Percentiles rank a stretch among this genome's conserved stretches.
These are phyloP conservation scores for Spermophilus dauricus DNA, from an alignment of 2,113 vertebrate genomes.

Conservation along the genomic window DNA sequence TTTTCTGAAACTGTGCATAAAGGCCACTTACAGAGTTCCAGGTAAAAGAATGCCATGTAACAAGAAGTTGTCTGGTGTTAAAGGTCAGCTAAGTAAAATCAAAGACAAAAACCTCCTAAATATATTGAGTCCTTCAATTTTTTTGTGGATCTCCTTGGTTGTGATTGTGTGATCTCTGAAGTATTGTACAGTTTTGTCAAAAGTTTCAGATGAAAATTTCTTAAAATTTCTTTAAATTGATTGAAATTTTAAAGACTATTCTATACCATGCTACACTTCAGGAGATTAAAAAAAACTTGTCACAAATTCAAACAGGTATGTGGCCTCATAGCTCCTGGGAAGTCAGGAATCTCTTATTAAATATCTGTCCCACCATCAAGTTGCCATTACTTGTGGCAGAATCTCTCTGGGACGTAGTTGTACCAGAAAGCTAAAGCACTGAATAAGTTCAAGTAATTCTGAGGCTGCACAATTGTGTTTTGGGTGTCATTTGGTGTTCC, in stretches of 20 bases:
- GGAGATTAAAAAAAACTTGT: background rate
- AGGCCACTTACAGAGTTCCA: background rate
- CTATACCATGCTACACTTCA: background rate
- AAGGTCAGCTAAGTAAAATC: constrained; percentile 57
- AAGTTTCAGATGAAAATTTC: constrained; percentile 6
- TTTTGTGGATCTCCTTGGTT: background rate
- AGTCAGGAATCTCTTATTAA: background rate
- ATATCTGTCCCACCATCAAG: background rate
- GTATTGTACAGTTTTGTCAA: background rate
- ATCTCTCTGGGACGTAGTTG: background rate
- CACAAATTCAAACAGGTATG: background rate
- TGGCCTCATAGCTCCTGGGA: background rate
- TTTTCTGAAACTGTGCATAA: constrained; percentile 26
- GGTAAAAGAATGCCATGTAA: constrained; percentile 17
- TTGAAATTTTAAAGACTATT: background rate
- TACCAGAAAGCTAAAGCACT: background rate
- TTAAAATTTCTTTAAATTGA: constrained; percentile 28
- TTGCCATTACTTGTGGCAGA: background rate
- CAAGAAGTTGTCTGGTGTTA: constrained; percentile 21
- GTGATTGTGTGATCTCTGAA: background rate
- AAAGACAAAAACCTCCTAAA: constrained; percentile 19
- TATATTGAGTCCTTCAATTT: background rate
- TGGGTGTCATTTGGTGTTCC: background rate
- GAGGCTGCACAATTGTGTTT: background rate
- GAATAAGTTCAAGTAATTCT: background rate